Conservation (phyloP, 2,888 invertebrate species). For the Protophormia terraenovae region DNA sequence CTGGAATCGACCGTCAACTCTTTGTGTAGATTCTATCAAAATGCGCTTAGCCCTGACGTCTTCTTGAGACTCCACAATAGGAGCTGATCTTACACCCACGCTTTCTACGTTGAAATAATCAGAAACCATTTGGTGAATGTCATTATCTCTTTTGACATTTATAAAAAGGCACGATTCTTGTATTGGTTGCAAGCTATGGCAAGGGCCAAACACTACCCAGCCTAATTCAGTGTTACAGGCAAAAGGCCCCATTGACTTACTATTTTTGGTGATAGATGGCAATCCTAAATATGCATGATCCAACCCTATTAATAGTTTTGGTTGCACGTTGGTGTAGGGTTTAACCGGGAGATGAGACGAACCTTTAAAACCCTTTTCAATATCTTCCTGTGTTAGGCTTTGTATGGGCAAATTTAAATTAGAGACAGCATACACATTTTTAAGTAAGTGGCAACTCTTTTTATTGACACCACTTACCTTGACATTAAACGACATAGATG, state of each 20-base stretch:
- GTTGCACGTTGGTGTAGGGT: not conserved
- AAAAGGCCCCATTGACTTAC: conserved; percentile 38
- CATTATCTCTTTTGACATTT: not conserved
- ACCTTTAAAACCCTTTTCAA: not conserved
- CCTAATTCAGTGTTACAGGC: conserved; percentile 62
- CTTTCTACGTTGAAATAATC: conserved; percentile 20
- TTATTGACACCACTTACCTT: conserved; percentile 14
- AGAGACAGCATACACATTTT: conserved; percentile 35
- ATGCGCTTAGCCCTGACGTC: conserved; percentile 10
- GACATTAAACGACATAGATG: not conserved
- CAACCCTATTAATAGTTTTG: not conserved
- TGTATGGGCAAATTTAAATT: conserved; percentile 46
- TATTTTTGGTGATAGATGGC: not conserved
- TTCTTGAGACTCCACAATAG: not conserved
- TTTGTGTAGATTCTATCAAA: not conserved
- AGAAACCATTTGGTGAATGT: not conserved
- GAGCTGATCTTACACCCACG: conserved; percentile 29
- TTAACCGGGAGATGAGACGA: not conserved
- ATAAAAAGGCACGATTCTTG: not conserved
- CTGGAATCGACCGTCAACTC: conserved; percentile 50
- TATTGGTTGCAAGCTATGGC: not conserved
- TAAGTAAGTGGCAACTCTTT: conserved; percentile 11
- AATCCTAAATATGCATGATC: conserved; percentile 22
- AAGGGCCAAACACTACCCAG: conserved; percentile 56
- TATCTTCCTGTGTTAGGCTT: conserved; percentile 25